phyloP scores from a whole-genome alignment of 92 coral and sea anemone species.

The Paramuricea clavata region DNA sequence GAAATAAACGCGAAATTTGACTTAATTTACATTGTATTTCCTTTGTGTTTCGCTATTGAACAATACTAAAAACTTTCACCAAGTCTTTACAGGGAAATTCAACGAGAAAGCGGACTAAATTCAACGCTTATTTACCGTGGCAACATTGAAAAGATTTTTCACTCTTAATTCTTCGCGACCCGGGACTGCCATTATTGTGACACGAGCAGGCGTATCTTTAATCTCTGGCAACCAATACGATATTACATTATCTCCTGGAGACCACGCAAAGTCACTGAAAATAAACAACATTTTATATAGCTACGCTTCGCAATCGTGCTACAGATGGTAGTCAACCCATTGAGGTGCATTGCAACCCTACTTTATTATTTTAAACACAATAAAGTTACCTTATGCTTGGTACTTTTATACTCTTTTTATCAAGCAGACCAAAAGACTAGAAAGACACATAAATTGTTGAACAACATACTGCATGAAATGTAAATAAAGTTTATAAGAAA shows the following conservation, averaged over 20 bases:
- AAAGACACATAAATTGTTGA: constrained; percentile 12
- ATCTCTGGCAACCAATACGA: constrained; percentile 99
- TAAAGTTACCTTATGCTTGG: constrained; percentile 94
- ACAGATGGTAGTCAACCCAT: no score
- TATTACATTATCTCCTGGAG: constrained; percentile 85
- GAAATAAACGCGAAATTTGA: no score
- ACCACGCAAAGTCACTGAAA: constrained; percentile 96
- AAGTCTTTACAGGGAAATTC: not conserved
- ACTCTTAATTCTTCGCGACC: constrained; percentile 88
- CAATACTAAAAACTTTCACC: no score
- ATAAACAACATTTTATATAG: no score
- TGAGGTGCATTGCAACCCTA: no score
- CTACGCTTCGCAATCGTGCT: no score
- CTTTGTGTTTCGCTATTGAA: no score
- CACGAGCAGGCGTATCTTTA: constrained; percentile 96
- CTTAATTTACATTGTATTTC: no score
- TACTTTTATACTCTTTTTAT: constrained; percentile 93
- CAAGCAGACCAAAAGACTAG: constrained; percentile 94
- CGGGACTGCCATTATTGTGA: constrained; percentile 95
- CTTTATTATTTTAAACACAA: no score
- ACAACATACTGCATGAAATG: no score
- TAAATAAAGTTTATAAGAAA: no score
- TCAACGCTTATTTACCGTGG: constrained; percentile 79
- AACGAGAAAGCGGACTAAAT: not conserved
- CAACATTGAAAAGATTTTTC: constrained; percentile 94